Evolutionary conservation across 2,888 invertebrate species (phyloP).

Genomic region (Pinctada fucata): DNA sequence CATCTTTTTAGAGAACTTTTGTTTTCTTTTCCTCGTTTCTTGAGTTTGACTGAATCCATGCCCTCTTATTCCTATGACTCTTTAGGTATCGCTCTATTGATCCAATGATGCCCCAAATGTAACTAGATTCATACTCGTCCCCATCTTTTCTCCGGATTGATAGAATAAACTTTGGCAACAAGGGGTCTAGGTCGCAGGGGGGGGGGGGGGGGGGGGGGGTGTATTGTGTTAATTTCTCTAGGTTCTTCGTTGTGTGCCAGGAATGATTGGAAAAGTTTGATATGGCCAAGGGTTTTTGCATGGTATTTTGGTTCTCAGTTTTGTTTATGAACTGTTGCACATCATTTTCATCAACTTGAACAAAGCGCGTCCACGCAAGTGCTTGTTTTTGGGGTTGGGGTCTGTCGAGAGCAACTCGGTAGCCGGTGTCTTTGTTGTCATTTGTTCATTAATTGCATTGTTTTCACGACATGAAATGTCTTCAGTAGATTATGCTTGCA

Average conservation of each 20-base stretch:
- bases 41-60: background rate
- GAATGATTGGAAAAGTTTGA: slow-evolving; percentile 10
- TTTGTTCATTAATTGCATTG: background rate
- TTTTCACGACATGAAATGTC: background rate
- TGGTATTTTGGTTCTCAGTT: background rate
- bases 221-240: background rate
- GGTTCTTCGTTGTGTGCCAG: background rate
- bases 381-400: background rate
- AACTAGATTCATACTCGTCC: background rate
- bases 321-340: background rate
- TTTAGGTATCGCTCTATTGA: slow-evolving; percentile 1
- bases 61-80: background rate
- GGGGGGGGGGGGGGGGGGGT: background rate
- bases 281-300: slow-evolving; percentile 10
- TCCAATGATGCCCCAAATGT: background rate
- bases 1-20: background rate
- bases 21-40: background rate
- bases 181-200: background rate
- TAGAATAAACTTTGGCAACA: background rate
- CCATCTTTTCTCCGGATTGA: background rate
- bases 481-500: background rate
- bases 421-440: too few relatives aligned
- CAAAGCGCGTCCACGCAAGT: background rate
- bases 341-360: background rate
- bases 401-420: too few relatives aligned